These are phyloP conservation scores for Catalaphyllia jardinei DNA, from an alignment of 64 coral and sea anemone genomes.

Conservation along the genomic window DNA sequence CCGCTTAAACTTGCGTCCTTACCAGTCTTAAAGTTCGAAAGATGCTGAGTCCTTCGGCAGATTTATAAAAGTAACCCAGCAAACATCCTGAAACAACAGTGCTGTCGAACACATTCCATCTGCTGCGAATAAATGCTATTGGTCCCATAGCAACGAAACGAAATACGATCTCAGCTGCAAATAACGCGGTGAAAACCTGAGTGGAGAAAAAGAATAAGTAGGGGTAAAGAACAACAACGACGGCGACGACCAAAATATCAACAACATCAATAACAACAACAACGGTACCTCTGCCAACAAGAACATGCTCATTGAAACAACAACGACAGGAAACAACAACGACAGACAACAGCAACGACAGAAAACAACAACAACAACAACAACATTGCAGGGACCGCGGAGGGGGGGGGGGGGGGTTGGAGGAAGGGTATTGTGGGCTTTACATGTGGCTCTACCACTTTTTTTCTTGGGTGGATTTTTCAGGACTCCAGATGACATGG, in stretches of 20 bases:
- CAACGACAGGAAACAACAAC: no score
- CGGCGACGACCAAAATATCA: neutral
- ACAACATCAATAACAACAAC: neutral
- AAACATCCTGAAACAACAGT: conserved; percentile 52
- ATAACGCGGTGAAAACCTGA: conserved; percentile 67
- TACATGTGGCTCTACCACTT: no score
- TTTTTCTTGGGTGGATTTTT: no score
- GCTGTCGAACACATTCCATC: conserved; percentile 89
- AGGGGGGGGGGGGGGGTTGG: no score
- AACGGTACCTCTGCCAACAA: no score
- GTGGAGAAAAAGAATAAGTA: neutral
- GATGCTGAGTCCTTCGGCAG: conserved; percentile 66
- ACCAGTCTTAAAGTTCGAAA: conserved; percentile 80
- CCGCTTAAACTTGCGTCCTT: neutral
- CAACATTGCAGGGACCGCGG: no score
- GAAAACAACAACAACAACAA: no score
- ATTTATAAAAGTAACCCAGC: conserved; percentile 41
- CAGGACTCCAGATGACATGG: no score
- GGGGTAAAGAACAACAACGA: neutral
- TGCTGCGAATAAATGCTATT: conserved; percentile 49
- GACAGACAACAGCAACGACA: no score
- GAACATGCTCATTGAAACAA: no score
- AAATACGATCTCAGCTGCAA: conserved; percentile 71
- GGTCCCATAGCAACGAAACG: conserved; percentile 70
- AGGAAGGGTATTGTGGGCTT: no score